These are phyloP conservation scores for Iphiclides podalirius DNA, from an alignment of 2,888 invertebrate species.

Conservation along the genomic window DNA sequence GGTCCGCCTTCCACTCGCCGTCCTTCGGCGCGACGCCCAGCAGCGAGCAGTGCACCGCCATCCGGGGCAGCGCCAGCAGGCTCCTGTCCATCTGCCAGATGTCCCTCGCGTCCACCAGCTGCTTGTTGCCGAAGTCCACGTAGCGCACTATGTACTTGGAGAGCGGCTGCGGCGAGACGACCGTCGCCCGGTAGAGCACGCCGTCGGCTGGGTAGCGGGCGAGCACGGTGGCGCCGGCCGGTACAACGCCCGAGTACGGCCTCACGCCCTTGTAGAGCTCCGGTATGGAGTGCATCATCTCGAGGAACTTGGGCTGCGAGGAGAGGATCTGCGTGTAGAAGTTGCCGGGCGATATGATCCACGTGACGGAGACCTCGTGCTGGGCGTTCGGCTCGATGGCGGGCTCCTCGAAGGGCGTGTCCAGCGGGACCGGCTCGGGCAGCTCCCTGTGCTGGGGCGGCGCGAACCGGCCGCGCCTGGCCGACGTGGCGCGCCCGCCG, in stretches of 20 bases:
- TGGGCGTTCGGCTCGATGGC: conserved; percentile 72
- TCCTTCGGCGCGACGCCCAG: conserved; percentile 80
- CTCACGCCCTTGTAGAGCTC: conserved; percentile 80
- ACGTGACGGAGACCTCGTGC: conserved; percentile 83
- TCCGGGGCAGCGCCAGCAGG: conserved; percentile 83
- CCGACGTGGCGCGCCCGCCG: conserved; percentile 48
- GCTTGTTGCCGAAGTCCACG: conserved; percentile 88
- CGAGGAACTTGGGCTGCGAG: conserved; percentile 78
- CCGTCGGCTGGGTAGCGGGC: conserved; percentile 86
- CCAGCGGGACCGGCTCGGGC: conserved; percentile 66
- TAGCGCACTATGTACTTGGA: conserved; percentile 84
- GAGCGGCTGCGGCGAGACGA: conserved; percentile 79
- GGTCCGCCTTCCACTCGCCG: conserved; percentile 79
- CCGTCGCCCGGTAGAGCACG: conserved; percentile 85
- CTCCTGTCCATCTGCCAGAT: conserved; percentile 85
- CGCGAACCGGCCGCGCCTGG: conserved; percentile 57
- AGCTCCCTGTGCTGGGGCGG: conserved; percentile 59
- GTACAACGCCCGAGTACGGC: conserved; percentile 56
- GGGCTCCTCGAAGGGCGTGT: conserved; percentile 68
- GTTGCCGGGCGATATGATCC: conserved; percentile 87
- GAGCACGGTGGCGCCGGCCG: conserved; percentile 83
- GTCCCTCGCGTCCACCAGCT: conserved; percentile 81
- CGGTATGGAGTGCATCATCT: conserved; percentile 87
- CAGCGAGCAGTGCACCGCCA: conserved; percentile 85
- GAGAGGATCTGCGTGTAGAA: conserved; percentile 83